Conservation (phyloP, 2,797 vertebrate species). For the Dendrocincla tyrannina region DNA sequence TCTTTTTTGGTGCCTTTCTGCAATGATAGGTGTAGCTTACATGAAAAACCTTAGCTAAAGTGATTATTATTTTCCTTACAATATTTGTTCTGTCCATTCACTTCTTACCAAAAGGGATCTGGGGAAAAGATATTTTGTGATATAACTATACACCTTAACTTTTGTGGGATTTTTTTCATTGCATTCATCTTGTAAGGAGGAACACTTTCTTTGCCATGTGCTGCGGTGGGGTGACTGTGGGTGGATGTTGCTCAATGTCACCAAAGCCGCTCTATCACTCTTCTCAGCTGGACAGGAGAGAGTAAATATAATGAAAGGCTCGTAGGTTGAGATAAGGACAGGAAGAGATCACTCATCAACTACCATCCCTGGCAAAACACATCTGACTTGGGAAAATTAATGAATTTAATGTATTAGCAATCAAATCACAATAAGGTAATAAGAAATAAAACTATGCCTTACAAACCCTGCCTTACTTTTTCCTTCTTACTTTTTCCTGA, state of each 20-base stretch:
- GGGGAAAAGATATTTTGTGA: not conserved
- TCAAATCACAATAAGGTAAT: not conserved
- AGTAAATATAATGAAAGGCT: not conserved
- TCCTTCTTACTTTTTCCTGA: not conserved
- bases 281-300: not conserved
- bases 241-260: not conserved
- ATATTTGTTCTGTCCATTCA: not conserved
- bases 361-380: not conserved
- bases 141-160: not conserved
- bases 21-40: not conserved
- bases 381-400: not conserved
- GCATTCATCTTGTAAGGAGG: not conserved
- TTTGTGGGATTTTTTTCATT: not conserved
- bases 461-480: not conserved
- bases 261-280: not conserved
- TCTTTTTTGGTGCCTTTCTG: not conserved
- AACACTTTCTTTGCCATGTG: not conserved
- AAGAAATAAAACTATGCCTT: not conserved
- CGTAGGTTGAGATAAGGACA: not conserved
- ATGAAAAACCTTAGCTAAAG: not conserved
- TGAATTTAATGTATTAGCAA: not conserved
- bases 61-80: not conserved
- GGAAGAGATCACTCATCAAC: not conserved
- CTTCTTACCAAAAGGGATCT: not conserved
- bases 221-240: accelerated